Conservation (phyloP, 2,888 invertebrate genomes). For the Phoronis australis region DNA sequence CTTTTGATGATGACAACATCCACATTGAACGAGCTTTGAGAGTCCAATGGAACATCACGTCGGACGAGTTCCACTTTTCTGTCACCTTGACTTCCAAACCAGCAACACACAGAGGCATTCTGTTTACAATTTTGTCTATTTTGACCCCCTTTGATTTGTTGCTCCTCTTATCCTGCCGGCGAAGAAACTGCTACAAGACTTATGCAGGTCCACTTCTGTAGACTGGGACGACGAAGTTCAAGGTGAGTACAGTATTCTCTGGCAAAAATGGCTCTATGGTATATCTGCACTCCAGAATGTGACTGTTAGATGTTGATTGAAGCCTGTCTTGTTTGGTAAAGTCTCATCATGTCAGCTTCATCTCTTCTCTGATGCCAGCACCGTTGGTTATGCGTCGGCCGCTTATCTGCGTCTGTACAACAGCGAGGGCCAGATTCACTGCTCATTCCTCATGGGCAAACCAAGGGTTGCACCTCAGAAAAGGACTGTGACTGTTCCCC, state of each 20-base stretch:
- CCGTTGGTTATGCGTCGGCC: neutral
- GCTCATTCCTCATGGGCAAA: neutral
- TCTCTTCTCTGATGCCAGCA: neutral
- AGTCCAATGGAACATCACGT: constrained; percentile 1
- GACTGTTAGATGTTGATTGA: constrained; percentile 1
- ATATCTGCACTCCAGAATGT: neutral
- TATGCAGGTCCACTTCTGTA: neutral
- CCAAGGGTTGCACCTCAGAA: constrained; percentile 1
- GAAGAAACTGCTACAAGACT: constrained; percentile 5
- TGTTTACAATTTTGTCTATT: neutral
- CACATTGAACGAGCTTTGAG: constrained; percentile 1
- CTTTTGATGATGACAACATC: neutral
- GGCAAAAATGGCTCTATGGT: neutral
- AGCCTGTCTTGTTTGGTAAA: neutral
- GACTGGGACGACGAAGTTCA: constrained; percentile 4
- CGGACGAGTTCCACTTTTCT: constrained; percentile 1
- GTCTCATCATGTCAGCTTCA: neutral
- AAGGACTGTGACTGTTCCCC: neutral
- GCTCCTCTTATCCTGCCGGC: constrained; percentile 4
- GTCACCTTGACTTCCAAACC: neutral
- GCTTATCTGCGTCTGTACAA: neutral
- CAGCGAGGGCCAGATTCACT: neutral
- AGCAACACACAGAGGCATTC: constrained; percentile 2
- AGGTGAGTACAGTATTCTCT: neutral
- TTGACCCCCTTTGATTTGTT: constrained; percentile 6